Evolutionary conservation across 2,888 invertebrate genomes (phyloP).

Genomic region (Hyalella azteca): DNA sequence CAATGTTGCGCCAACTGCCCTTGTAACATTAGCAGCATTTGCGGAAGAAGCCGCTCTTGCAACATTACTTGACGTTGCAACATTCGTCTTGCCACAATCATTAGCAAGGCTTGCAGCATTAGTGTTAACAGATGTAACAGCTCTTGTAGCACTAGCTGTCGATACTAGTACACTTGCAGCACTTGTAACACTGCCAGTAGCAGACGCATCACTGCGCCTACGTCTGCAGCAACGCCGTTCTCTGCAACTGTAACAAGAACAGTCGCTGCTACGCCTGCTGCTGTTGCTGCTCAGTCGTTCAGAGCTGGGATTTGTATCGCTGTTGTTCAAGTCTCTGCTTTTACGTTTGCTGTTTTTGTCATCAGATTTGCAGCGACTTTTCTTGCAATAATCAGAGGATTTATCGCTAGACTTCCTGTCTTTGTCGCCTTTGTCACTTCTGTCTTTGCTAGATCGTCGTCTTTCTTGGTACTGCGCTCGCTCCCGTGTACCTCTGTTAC

Average conservation of each 20-base stretch:
- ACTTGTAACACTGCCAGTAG: background rate
- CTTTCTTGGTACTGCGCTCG: slow-evolving; percentile 1
- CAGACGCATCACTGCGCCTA: background rate
- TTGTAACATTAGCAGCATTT: background rate
- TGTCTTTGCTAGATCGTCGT: background rate
- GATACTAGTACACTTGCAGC: background rate
- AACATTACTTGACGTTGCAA: no score
- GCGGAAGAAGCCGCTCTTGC: background rate
- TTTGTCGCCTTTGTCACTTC: no score
- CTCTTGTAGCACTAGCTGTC: background rate
- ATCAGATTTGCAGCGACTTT: no score
- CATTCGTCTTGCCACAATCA: no score
- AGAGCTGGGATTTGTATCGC: background rate
- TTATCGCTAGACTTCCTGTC: no score
- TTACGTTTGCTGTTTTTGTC: background rate
- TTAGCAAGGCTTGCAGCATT: background rate
- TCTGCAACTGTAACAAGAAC: slow-evolving; percentile 14
- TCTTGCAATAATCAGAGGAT: no score
- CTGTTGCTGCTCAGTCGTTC: background rate
- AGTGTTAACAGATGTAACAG: background rate
- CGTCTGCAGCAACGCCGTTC: slow-evolving; percentile 19
- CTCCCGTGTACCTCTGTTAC: background rate
- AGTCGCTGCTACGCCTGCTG: slow-evolving; percentile 12
- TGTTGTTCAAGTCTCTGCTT: background rate
- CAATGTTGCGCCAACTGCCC: background rate